Evolutionary conservation across 2,113 vertebrate species (phyloP), one percentile per base, ranked within the genome.

Genomic region (Coracopsis vasa): DNA sequence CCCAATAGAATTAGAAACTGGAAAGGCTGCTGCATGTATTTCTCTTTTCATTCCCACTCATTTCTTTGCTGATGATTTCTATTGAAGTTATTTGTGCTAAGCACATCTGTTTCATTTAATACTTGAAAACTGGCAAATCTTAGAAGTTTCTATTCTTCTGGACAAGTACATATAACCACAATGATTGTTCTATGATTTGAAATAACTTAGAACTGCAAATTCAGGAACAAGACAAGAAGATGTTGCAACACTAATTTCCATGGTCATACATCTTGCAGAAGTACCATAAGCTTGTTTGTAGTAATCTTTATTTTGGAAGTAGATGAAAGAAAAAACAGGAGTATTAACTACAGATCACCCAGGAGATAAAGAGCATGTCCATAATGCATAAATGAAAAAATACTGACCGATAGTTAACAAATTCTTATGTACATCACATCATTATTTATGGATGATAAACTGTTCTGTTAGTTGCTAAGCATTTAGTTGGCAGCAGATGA

Each of bases 401-500:
- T 66, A 84, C 64, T 66, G 69, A 90, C 85, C 60, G 64, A 89
- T 85, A 70, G 53, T 93, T 91, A 97, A 90, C 80, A 94, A 95
- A 93, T 93, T 82, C 83, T 86, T 91, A 80, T n/a, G 78, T 93
- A 74, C 51, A 71, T 80, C 82, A 75, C 72, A 60, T 95, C 48
- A 92, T 96, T 94, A 95, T 80, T 96, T 75, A 83, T 44, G 75
- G 67, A 78, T 83, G 69, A 75, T 85, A 92, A 96, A 92, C 54
- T 53, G 13, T 51, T 78, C 86, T 77, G 56, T 87, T 82, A 78
- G 70, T 67, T 80, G 88, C 69, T 86, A 90, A 95, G 91, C 75
- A 62, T 90, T 80, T 71, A 56, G 60, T 50, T 97, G 95, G 97
- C 91, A 94, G 75, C 21, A 72, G 81, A 97, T 91, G 41, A 95